These are phyloP conservation scores for Neodiprion lecontei DNA, from an alignment of 1,140 invertebrate species.

Conservation along the genomic window DNA sequence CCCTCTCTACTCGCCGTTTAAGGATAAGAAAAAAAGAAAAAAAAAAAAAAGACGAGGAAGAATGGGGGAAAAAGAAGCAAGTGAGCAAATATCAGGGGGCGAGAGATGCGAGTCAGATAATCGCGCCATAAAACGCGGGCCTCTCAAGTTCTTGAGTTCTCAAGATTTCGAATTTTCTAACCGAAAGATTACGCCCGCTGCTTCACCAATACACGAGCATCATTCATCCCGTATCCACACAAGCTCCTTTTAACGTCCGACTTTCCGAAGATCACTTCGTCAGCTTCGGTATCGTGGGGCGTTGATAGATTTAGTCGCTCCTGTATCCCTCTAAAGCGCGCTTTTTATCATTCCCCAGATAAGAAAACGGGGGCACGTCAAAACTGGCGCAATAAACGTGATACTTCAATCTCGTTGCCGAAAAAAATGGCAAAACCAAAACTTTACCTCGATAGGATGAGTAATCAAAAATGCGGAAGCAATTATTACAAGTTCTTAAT, in stretches of 20 bases:
- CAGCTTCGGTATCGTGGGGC: not conserved
- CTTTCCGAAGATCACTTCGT: not conserved
- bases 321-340: not conserved
- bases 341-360: not conserved
- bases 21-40: not conserved
- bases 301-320: not conserved
- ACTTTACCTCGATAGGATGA: too few species aligned
- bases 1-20: conserved; percentile 12
- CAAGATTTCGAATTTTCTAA: not conserved
- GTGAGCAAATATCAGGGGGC: conserved; percentile 1
- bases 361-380: not conserved
- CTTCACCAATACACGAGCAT: too few species aligned
- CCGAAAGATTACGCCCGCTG: too few species aligned
- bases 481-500: too few species aligned
- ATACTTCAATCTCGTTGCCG: too few species aligned
- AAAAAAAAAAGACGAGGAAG: too few species aligned
- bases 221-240: too few species aligned
- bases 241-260: not conserved
- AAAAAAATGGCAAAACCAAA: too few species aligned
- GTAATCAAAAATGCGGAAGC: too few species aligned
- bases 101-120: conserved; percentile 6
- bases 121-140: conserved; percentile 10
- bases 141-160: conserved; percentile 1
- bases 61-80: not conserved
- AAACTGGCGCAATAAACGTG: too few species aligned